phyloP scores from a whole-genome alignment of 2,113 vertebrate species.

The Melanerpes formicivorus region DNA sequence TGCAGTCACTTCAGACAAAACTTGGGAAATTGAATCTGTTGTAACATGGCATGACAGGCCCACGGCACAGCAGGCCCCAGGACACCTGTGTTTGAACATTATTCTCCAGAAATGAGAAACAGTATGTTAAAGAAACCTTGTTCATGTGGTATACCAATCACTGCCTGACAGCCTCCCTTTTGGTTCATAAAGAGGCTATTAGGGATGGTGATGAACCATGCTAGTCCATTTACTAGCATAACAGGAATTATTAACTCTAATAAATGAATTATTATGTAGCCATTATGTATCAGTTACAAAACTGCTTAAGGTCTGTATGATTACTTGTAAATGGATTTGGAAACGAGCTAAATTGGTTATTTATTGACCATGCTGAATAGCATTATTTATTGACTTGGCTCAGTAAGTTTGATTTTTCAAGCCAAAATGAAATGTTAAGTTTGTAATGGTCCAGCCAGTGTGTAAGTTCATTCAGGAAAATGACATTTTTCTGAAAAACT shows the following conservation, averaged over 20 bases:
- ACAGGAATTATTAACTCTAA: slow-evolving; percentile 24
- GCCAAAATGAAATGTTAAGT: neutral
- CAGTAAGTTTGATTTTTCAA: neutral
- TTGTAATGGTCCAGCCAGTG: neutral
- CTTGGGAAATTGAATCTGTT: neutral
- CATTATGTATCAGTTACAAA: slow-evolving; percentile 32
- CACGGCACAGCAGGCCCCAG: neutral
- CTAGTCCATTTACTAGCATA: neutral
- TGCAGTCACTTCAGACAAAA: neutral
- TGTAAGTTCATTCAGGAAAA: neutral
- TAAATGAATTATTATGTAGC: slow-evolving; percentile 44
- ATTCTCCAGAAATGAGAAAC: neutral
- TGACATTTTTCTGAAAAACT: neutral
- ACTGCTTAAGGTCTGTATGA: slow-evolving; percentile 13
- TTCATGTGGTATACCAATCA: neutral
- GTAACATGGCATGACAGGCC: neutral
- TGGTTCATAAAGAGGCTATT: neutral
- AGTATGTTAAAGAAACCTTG: neutral
- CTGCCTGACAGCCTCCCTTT: neutral
- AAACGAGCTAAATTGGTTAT: slow-evolving; percentile 38
- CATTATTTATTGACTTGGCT: slow-evolving; percentile 42
- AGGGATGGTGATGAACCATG: slow-evolving; percentile 2
- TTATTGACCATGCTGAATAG: slow-evolving; percentile 21
- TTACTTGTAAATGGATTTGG: slow-evolving; percentile 39
- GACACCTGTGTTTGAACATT: neutral